Evolutionary conservation across 1,140 invertebrate genomes (phyloP), one percentile per base, ranked within the genome.

Genomic region (Globodera rostochiensis): DNA sequence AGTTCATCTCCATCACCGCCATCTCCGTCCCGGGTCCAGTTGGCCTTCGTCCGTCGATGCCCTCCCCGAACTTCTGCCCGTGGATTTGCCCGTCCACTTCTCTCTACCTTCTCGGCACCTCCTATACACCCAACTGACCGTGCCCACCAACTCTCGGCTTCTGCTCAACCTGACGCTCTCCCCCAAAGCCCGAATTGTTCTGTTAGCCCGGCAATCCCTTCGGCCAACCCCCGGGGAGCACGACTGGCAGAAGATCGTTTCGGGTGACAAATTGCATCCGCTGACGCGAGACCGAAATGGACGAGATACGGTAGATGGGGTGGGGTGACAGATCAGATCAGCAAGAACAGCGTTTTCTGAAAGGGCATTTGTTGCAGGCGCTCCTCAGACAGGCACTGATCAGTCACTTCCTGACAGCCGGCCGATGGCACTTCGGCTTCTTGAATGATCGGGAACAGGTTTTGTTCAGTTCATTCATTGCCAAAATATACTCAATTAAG

Each of bases 391-490:
- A 67, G 8, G 82, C 73, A 83, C 73, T 84, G 73, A 11, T 84
- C 73, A 73, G 25, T 21, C 70, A 73, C 45, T 74, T 74, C 45
- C 45, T 83, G 45, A 73, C 74, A 19, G 82, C 81, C 47, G 86
- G 86, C 36, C 53, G 70, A 77, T 86, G 85, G 83, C 75, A 85
- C 76, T 70, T 87, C 0, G 83, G 79, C 25, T 77, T 87, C 21
- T 79, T 87, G 13, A 87, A 87, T 71, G 86, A 87, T 49, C 60
- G 75, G 50, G 79, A 69, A 36, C 64, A 82, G 53, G 85, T 85
- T 45, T 53, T 53, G 8, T 53, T 53, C 3, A 71, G 57, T 36
- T 25, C 25, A 45, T 46, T 21, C 36, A 79, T 77, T 83, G 67
- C 50, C 82, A 15, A 6, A 69, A 64, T 77, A 45, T 60, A 36